Evolutionary conservation across 2,113 vertebrate species (phyloP), one percentile per base, ranked within the genome.

Genomic region (Sylvietta virens): DNA sequence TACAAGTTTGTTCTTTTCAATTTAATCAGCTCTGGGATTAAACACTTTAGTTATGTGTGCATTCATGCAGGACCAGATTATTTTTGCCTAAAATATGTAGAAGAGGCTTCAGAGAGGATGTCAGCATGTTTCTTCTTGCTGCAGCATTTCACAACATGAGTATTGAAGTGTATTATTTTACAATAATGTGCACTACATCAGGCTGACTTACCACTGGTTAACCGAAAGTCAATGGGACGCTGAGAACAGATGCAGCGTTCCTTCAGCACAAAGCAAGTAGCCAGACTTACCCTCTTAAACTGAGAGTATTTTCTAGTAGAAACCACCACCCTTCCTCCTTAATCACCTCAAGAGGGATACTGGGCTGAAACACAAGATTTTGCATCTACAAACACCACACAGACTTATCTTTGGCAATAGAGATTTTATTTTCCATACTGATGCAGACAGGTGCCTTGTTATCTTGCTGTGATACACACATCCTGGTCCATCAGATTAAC

Each of bases 261-360:
- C 72, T 95, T 87, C 65, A 65, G 58, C 54, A 84, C 14, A n/a
- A 89, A 83, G 91, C 76, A 87, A 21, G 13, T 20, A 69, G 58
- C 86, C 94, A 94, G 88, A 94, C 88, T 50, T 85, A 91, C 64
- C 77, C 91, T 76, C 64, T 69, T 44, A 86, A 92, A 35, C 16
- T 57, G 28, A 73, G 39, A 90, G 37, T 64, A 89, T 92, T 90
- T 85, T 77, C 62, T 51, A 72, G 76, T n/a, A 91, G 51, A 84
- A 84, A 94, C 66, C 39, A 96, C 77, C 76, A 65, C 4, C 21
- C n/a, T 74, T 81, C 31, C 61, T 87, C 64, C 57, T 80, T 35
- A 76, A 81, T 35, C 45, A 44, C 67, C 89, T 93, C 77, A 96
- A 95, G 65, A 92, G 92, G 65, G n/a, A 91, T 13, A 62, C 31